Conservation (phyloP, 2,888 invertebrate genomes). For the Ecliptopera silaceata region DNA sequence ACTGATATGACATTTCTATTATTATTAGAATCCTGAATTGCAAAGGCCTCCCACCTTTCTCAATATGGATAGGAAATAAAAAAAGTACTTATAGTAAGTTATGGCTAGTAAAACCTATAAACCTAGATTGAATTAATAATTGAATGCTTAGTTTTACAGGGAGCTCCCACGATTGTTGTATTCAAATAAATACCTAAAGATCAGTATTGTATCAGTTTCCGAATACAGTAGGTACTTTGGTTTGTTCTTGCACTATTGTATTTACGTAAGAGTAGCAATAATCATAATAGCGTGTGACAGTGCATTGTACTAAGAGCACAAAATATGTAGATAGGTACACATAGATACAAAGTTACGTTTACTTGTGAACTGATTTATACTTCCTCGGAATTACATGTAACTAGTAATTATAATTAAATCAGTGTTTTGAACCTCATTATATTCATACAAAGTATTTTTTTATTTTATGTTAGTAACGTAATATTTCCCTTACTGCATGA, state of each 20-base stretch:
- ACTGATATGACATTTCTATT: too few relatives aligned
- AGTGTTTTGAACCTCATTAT: too few relatives aligned
- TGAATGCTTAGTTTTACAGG: background rate
- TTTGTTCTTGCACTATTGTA: constrained; percentile 1
- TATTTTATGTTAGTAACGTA: too few relatives aligned
- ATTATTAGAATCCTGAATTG: too few relatives aligned
- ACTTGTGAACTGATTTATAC: background rate
- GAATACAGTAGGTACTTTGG: background rate
- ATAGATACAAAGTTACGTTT: background rate
- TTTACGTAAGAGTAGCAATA: background rate
- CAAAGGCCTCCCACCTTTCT: too few relatives aligned
- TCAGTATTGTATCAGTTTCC: constrained; percentile 1
- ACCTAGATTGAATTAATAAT: too few relatives aligned
- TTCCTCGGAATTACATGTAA: background rate
- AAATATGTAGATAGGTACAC: background rate
- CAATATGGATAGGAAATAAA: too few relatives aligned
- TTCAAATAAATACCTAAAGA: background rate
- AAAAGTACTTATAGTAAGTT: too few relatives aligned
- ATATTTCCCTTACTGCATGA: too few relatives aligned
- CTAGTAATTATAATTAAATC: too few relatives aligned
- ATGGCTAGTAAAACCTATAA: too few relatives aligned
- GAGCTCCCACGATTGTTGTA: background rate
- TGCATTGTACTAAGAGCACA: background rate
- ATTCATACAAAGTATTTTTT: too few relatives aligned
- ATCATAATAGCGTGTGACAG: constrained; percentile 7